These are phyloP conservation scores for Prunella fulvescens DNA, from an alignment of 2,113 vertebrate genomes.

Conservation along the genomic window DNA sequence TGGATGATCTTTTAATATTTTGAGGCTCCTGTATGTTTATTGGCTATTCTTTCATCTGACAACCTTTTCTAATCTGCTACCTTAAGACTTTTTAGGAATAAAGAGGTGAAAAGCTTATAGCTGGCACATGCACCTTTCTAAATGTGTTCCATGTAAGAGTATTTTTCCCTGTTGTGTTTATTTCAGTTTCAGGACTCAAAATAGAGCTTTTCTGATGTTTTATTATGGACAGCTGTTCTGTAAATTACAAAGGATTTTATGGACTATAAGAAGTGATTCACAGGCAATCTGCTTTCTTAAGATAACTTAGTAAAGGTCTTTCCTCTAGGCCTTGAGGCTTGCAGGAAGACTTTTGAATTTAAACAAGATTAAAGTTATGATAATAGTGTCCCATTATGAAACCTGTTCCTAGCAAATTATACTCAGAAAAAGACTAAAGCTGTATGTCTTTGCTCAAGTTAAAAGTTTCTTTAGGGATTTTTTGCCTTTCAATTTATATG, in stretches of 20 bases:
- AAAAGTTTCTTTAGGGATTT: not conserved
- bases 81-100: not conserved
- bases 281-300: constrained; percentile 59
- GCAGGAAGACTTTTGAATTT: constrained; percentile 60
- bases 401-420: constrained; percentile 28
- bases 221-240: constrained; percentile 60
- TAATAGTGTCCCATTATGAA: constrained; percentile 52
- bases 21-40: not conserved
- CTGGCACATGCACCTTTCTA: not conserved
- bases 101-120: not conserved
- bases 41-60: not conserved
- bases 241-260: constrained; percentile 65
- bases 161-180: constrained; percentile 1
- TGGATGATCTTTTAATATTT: not conserved
- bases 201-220: constrained; percentile 50
- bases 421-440: constrained; percentile 30
- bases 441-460: not conserved
- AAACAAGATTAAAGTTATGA: constrained; percentile 69
- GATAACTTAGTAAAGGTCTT: constrained; percentile 45
- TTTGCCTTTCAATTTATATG: not conserved
- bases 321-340: constrained; percentile 45
- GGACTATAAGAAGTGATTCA: constrained; percentile 61
- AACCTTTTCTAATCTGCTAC: not conserved
- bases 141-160: not conserved
- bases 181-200: constrained; percentile 59